phyloP scores from a whole-genome alignment of 2,888 invertebrate genomes.

The Timema podura region DNA sequence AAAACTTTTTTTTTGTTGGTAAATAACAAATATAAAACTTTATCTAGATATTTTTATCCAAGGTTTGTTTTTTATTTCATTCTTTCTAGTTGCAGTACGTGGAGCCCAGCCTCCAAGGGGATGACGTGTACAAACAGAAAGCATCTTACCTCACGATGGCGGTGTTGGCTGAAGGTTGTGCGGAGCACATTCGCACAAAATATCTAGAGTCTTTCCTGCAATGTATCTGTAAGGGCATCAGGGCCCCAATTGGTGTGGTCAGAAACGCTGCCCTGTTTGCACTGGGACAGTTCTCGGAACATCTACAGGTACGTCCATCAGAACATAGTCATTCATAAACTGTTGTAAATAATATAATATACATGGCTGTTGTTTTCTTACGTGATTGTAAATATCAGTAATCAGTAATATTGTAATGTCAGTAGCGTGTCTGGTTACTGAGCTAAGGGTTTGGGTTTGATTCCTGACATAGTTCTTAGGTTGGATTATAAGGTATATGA shows the following conservation, averaged over 20 bases:
- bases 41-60: background rate
- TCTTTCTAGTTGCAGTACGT: slow-evolving; percentile 50
- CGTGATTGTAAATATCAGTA: too few relatives aligned
- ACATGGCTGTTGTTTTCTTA: too few relatives aligned
- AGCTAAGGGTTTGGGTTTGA: too few relatives aligned
- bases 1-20: background rate
- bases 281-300: slow-evolving; percentile 75
- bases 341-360: too few relatives aligned
- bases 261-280: slow-evolving; percentile 74
- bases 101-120: slow-evolving; percentile 60
- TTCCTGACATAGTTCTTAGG: too few relatives aligned
- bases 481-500: too few relatives aligned
- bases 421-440: too few relatives aligned
- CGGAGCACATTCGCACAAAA: slow-evolving; percentile 67
- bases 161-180: slow-evolving; percentile 73
- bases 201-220: slow-evolving; percentile 65
- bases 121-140: slow-evolving; percentile 60
- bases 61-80: too few relatives aligned
- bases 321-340: too few relatives aligned
- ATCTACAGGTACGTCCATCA: slow-evolving; percentile 54
- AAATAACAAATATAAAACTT: background rate
- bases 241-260: slow-evolving; percentile 58
- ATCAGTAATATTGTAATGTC: too few relatives aligned
- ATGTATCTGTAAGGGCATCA: slow-evolving; percentile 66
- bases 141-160: slow-evolving; percentile 70